Evolutionary conservation across 2,888 invertebrate genomes (phyloP).

Genomic region (Heliconius cydno): DNA sequence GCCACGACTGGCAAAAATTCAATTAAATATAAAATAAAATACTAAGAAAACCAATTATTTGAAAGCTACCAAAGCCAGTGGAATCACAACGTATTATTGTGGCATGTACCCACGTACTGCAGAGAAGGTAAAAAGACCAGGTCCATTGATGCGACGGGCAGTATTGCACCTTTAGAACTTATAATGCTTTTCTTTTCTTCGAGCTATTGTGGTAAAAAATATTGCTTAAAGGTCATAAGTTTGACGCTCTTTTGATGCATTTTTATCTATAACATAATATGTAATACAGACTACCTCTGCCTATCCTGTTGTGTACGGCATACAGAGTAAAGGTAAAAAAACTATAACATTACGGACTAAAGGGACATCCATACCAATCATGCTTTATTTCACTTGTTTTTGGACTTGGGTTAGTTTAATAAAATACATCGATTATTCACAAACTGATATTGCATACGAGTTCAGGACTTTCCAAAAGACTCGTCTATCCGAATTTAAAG

Average conservation of each 20-base stretch:
- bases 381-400: too few relatives aligned
- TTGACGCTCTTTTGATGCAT: neutral
- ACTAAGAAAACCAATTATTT: constrained; percentile 2
- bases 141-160: neutral
- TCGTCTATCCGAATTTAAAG: constrained; percentile 30
- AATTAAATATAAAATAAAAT: neutral
- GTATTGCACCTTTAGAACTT: constrained; percentile 23
- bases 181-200: constrained; percentile 25
- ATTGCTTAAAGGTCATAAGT: neutral
- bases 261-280: neutral
- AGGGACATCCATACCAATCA: too few relatives aligned
- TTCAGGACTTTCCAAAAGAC: constrained; percentile 6
- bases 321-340: too few relatives aligned
- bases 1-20: too few relatives aligned
- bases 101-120: neutral
- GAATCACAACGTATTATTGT: constrained; percentile 5
- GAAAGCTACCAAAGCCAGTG: constrained; percentile 1
- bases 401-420: neutral
- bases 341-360: too few relatives aligned
- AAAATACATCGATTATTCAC: neutral
- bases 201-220: neutral
- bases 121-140: constrained; percentile 15
- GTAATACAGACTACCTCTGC: too few relatives aligned
- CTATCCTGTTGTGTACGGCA: too few relatives aligned
- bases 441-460: neutral